Base-by-base conservation (phyloP, 2,888 invertebrate species). In the Nomada flava region DNA sequence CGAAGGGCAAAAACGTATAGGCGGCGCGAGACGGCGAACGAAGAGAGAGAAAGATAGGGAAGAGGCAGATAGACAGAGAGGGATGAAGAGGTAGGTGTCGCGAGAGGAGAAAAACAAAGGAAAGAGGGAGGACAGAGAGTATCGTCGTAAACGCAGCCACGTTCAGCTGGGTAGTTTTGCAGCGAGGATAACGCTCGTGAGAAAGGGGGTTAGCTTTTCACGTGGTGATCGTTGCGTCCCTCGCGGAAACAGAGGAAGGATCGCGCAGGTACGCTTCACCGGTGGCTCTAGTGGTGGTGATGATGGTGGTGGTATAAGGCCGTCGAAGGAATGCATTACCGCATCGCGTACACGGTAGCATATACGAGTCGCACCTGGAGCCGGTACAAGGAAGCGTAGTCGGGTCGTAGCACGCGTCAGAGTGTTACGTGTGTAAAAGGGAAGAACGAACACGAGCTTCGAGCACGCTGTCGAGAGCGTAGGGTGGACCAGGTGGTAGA, bases 401-500 rank as follows among this genome's bases (percentile, higher is more conserved):
- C 64, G 20, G 72, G 67, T 20, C 69, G 81, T 72, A 81, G 76
- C 81, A 76, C 82, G 82, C 82, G 82, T 72, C 59, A 42, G 71
- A 44, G 67, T 82, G 70, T 26, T 26, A 52, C 44, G 50, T 53
- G 75, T 69, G 63, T 64, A 80, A 20, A 2, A 50, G 68, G 69
- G 15, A 50, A n/a, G 15, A 18, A 13, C 23, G 70, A 62, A 36
- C 60, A 42, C 42, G 59, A 62, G 62, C 57, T 29, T 29, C 55
- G 79, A 29, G 29, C 52, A 74, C 69, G 57, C 68, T 52, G 69
- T 52, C 52, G 57, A 52, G 70, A 20, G 70, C 47, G 71, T 76
- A 84, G 83, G 81, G 77, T 79, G 76, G 84, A 74, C 87, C 81
- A 80, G 86, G 85, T 70, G 80, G 84, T 74, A 77, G 75, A 78